Evolutionary conservation across 1,140 invertebrate genomes (phyloP), one percentile per base, ranked within the genome.

Genomic region (Aporrectodea caliginosa): DNA sequence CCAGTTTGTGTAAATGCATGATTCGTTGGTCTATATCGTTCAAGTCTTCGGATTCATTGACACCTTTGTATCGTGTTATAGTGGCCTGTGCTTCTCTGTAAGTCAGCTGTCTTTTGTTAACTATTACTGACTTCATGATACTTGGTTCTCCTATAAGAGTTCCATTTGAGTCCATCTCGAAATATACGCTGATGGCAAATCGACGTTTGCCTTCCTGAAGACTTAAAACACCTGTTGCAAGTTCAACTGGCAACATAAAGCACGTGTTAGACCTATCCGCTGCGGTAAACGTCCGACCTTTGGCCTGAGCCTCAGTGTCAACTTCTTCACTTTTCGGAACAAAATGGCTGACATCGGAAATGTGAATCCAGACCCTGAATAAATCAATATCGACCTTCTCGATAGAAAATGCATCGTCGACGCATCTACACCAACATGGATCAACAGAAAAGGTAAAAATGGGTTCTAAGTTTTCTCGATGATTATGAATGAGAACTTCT

Each of bases 351-450:
- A 89, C 85, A 82, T 89, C 88, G 30, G 87, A 79, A 76, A 88
- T 83, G 80, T 88, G 87, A 16, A 88, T 81, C 31, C 85, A 85
- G 14, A 87, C 80, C 68, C 79, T 31, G 73, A 84, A 86, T 34
- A 76, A 75, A 27, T 81, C 84, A 77, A 85, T 83, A 16, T 73
- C 70, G 1, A 80, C 31, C 70, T 84, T 80, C 68, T 84, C 83
- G 32, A 88, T 83, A 89, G 98, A 98, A 0, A 99, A 88, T 0
- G 98, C 98, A 89, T 99, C 96, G 87, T 98, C 97, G 79, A 99
- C 98, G 87, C 99, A 97, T 2, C 96, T 98, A 87, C 96, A 98
- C 1, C 95, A 95, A 0, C 94, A 94, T 30, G 96, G 95, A 91
- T 98, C 96, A 0, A 99, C 96, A 0, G 95, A 97, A 85, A 97